Evolutionary conservation across 1,140 invertebrate species (phyloP).

Genomic region (Meloidogyne hapla): DNA sequence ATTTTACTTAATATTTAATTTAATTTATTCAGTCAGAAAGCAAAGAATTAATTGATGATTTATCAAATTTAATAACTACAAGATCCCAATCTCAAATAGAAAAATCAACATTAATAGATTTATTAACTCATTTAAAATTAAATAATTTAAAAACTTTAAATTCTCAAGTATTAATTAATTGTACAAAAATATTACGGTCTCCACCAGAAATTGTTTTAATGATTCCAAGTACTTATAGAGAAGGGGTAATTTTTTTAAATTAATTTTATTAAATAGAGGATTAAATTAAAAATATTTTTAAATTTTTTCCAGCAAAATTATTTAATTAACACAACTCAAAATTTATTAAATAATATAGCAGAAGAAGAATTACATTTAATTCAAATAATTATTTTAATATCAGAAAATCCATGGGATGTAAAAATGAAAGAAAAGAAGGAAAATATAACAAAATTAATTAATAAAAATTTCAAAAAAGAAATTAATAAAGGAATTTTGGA

Average conservation of each 20-base stretch:
- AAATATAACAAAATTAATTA: slow-evolving; percentile 4
- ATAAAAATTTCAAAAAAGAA: slow-evolving; percentile 14
- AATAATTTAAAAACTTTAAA: slow-evolving; percentile 15
- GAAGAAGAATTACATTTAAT: slow-evolving; percentile 29
- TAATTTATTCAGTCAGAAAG: background rate
- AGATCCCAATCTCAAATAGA: background rate
- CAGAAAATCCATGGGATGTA: slow-evolving; percentile 24
- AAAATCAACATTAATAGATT: slow-evolving; percentile 10
- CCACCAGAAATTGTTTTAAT: slow-evolving; percentile 25
- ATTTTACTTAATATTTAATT: background rate
- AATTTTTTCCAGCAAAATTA: slow-evolving; percentile 28
- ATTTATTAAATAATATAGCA: slow-evolving; percentile 23
- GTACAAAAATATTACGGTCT: slow-evolving; percentile 20
- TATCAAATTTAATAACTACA: background rate
- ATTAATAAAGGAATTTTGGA: slow-evolving; percentile 17
- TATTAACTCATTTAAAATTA: slow-evolving; percentile 18
- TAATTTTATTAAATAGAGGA: no score
- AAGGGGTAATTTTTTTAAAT: slow-evolving; percentile 14
- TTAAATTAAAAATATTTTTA: background rate
- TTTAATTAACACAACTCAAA: slow-evolving; percentile 19
- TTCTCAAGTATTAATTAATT: slow-evolving; percentile 17
- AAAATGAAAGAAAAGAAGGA: background rate
- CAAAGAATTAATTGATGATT: background rate
- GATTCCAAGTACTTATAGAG: slow-evolving; percentile 27
- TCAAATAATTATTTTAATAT: slow-evolving; percentile 30